Base-by-base conservation (phyloP, 1,140 invertebrate genomes). In the Drosophila fuyamai region DNA sequence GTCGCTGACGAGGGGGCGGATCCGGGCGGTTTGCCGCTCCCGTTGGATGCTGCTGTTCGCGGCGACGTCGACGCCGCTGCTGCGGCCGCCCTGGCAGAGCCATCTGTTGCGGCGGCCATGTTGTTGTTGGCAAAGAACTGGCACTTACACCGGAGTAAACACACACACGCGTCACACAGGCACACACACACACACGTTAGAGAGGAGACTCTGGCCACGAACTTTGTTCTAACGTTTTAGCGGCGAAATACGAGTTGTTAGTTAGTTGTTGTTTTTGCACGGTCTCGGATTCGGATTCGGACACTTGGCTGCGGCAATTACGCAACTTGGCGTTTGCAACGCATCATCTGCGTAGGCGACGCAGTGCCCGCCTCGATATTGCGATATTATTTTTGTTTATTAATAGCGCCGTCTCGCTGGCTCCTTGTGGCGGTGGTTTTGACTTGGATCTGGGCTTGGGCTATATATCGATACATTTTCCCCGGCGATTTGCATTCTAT, bases 71-170 rank as follows among this genome's bases (percentile, higher is more conserved):
- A 56, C 27, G 79, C 66, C 44, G 67, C 67, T 46, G 76, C 62
- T 35, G 76, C 67, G 46, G 68, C 55, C 36, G 59, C 54, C 55
- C 77, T 83, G 51, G 71, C 76, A 77, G 76, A 84, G 61, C 77
- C 84, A 88, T 89, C 84, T 89, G 84, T 88, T 88, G 84, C 84
- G 58, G 81, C 84, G 50, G 85, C 84, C 84, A 88, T 88, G 53
- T 61, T 54, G 50, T 72, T 66, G 62, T 74, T 67, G 55, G 48
- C 27, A 56, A 46, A 53, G 63, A 56, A 56, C 43, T 63, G 59
- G 51, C 76, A 56, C 48, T 71, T 70, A 59, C 73, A 56, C 71
- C 16, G 53, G 63, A 54, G 60, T 44, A 56, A 62, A 61, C 75
- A 70, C 70, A 63, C 59, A 65, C 67, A 71, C 60, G 43, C 54